Evolutionary conservation across 2,888 invertebrate species (phyloP).

Genomic region (Euproctis similis): DNA sequence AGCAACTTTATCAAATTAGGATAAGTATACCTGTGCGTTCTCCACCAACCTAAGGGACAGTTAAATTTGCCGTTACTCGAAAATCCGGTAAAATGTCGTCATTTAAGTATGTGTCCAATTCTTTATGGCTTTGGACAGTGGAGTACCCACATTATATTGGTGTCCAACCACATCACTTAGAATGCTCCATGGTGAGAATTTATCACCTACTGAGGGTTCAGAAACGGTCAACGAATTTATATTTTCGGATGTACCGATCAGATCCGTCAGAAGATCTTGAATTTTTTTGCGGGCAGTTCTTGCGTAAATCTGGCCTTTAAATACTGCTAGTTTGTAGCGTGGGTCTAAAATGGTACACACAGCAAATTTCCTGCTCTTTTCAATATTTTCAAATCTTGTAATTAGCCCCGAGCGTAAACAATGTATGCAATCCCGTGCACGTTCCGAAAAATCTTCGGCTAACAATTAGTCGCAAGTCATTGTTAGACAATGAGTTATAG

Average conservation of each 20-base stretch:
- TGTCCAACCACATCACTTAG: background rate
- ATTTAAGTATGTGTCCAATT: background rate
- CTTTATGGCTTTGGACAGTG: background rate
- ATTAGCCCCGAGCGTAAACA: background rate
- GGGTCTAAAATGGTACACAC: conserved; percentile 1
- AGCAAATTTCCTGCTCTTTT: too few species aligned
- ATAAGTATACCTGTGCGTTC: background rate
- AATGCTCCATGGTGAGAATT: background rate
- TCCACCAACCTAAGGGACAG: background rate
- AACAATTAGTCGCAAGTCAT: conserved; percentile 9
- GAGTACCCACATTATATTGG: background rate
- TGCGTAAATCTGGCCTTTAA: background rate
- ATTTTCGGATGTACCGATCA: background rate
- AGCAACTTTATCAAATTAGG: background rate
- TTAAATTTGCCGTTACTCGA: background rate
- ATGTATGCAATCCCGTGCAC: background rate
- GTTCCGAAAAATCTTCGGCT: conserved; percentile 1
- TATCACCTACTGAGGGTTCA: background rate
- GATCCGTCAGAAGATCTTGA: background rate
- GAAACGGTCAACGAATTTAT: background rate
- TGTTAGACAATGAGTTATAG: conserved; percentile 14
- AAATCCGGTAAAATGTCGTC: background rate
- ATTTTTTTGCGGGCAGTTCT: background rate
- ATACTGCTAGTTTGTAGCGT: conserved; percentile 1
- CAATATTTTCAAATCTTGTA: background rate